Conservation (phyloP, 2,113 vertebrate species). For the Hemichromis elongatus region DNA sequence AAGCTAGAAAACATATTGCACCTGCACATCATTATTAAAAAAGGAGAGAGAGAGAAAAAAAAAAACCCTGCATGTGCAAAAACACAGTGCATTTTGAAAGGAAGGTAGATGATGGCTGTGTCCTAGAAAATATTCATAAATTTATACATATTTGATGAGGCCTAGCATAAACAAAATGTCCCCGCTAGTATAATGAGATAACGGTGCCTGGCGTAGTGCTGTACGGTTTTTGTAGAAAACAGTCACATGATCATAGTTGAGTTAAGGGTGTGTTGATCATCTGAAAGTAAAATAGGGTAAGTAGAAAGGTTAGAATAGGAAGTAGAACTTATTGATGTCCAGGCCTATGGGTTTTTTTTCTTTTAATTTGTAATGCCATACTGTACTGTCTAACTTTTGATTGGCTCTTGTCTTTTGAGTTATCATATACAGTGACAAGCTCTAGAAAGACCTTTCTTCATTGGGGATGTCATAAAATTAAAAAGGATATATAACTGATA, state of each 20-base stretch:
- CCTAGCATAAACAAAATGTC: conserved; percentile 52
- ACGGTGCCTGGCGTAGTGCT: not conserved
- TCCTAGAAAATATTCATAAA: conserved; percentile 53
- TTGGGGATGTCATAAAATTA: not conserved
- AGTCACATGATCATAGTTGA: not conserved
- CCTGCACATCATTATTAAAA: conserved; percentile 17
- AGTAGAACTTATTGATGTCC: not conserved
- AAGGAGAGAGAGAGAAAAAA: not conserved
- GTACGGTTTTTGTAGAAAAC: not conserved
- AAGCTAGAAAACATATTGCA: conserved; percentile 21
- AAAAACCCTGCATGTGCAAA: not conserved
- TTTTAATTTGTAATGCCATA: not conserved
- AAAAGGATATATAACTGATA: not conserved
- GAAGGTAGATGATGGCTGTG: conserved; percentile 21
- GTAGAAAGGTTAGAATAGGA: not conserved
- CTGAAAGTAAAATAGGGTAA: not conserved
- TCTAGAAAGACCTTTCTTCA: not conserved
- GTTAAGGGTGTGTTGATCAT: not conserved
- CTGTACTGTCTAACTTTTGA: not conserved
- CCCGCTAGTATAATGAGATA: conserved; percentile 36
- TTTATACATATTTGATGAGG: conserved; percentile 58
- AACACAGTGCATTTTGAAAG: conserved; percentile 15
- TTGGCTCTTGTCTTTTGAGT: not conserved
- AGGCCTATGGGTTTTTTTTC: not conserved
- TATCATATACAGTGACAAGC: not conserved